These are phyloP conservation scores for Diarsia rubi DNA, from an alignment of 2,888 invertebrate genomes.

Conservation along the genomic window DNA sequence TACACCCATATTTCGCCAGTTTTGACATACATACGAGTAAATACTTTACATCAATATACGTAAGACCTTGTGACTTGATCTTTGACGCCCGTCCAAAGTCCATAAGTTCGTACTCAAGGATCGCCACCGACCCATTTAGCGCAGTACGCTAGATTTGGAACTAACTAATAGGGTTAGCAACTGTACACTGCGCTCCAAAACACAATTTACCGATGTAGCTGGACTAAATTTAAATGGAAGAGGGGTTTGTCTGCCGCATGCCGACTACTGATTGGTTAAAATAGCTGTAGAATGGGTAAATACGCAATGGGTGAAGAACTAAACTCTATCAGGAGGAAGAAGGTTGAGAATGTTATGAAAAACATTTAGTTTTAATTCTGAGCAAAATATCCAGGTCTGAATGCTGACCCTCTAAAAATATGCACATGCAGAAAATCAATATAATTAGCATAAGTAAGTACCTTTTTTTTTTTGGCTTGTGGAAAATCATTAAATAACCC, in stretches of 20 bases:
- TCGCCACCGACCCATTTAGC: slow-evolving; percentile 35
- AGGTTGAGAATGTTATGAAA: neutral
- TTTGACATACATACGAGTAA: neutral
- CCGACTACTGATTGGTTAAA: slow-evolving; percentile 16
- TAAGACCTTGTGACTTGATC: neutral
- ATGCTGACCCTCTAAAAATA: neutral
- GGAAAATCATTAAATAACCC: too few relatives aligned
- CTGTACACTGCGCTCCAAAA: slow-evolving; percentile 54
- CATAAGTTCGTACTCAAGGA: slow-evolving; percentile 4
- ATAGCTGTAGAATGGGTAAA: neutral
- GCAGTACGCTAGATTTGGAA: slow-evolving; percentile 50
- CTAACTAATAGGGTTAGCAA: slow-evolving; percentile 55
- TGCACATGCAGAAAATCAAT: neutral
- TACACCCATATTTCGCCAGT: neutral
- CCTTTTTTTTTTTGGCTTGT: too few relatives aligned
- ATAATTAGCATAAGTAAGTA: neutral
- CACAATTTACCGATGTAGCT: slow-evolving; percentile 43
- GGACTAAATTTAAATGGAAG: slow-evolving; percentile 46
- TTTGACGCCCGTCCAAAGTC: slow-evolving; percentile 24
- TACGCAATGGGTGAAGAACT: fast-evolving
- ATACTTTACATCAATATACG: neutral
- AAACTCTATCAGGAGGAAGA: neutral
- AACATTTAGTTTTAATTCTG: neutral
- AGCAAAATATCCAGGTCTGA: neutral
- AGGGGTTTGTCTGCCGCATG: slow-evolving; percentile 35